Evolutionary conservation across 1,140 invertebrate genomes (phyloP), one percentile per base, ranked within the genome.

Genomic region (Amyelois transitella): DNA sequence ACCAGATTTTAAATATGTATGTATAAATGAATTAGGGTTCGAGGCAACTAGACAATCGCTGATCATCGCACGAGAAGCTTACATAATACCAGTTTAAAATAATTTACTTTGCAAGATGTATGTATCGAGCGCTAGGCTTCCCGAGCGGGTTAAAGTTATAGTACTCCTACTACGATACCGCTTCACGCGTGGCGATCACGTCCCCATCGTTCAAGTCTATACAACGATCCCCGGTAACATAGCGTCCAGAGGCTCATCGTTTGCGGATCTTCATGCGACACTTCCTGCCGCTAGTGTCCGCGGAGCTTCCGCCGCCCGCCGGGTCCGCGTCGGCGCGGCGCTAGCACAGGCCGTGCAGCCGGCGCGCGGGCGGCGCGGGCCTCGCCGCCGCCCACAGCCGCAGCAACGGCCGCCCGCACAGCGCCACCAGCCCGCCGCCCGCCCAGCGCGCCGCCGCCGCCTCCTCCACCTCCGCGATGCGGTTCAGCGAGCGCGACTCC

Each of bases 401-500:
- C 65, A 77, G 66, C 58, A 77, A 58, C 49, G 85, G 84, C 1
- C 82, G 76, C 5, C 76, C 77, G 55, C 76, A 85, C 61, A 86
- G 68, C 50, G 73, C 82, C 70, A 65, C 82, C 65, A 72, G 68
- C 55, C 69, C 81, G 62, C 66, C 72, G 62, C 66, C 75, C 43
- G 64, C 72, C 75, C 73, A 75, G 51, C 81, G 88, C 24, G 77
- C 79, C 53, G 73, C 86, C 67, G 64, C 71, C 64, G 60, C 68
- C 58, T 73, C 72, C 62, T 78, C 74, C 63, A 84, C 67, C 64
- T 95, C 94, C 8, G 94, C 94, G 38, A 96, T 96, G 20, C 94
- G 90, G 76, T 96, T 95, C 18, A 96, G 78, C 6, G 94, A 95
- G 67, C 95, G 94, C 68, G 93, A 94, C 83, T 95, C 94, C 6